Evolutionary conservation across 2,797 vertebrate species (phyloP), one percentile per base, ranked within the genome.

Genomic region (Myiothlypis coronata): DNA sequence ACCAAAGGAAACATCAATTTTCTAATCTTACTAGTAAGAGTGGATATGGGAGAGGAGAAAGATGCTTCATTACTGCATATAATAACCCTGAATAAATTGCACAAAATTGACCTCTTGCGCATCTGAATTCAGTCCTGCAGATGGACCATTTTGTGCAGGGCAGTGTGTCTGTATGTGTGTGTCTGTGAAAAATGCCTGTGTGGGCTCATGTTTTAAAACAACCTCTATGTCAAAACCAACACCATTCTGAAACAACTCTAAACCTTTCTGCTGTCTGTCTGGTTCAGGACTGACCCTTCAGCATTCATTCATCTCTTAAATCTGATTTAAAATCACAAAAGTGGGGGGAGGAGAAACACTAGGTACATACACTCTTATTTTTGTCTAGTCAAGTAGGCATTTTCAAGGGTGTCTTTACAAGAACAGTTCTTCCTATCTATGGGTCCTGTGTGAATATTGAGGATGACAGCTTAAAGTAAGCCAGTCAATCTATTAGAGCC

Each of bases 171-270:
- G 3, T 82, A 34, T 39, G n/a, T 43, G 47, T 65, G 44, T 46
- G 50, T 27, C 24, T 89, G 20, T 72, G 79, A 70, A 87, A 85
- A 80, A 59, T 18, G 7, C 19, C 41, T 46, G 12, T 8, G 4
- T 30, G 21, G 24, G 27, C 55, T 41, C n/a, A 32, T 1, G 7
- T 74, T 89, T 82, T 88, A 77, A 92, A 70, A 52, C 23, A 83
- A 65, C 6, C 6, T 89, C 83, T 60, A 16, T 46, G 87, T 94
- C 93, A 92, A 87, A 94, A 89, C 52, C 76, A 95, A 67, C 77
- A 65, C 37, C 50, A 57, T 53, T 74, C 53, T 82, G 89, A 87
- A 93, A 71, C 50, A 94, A 68, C 41, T 59, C 23, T 28, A 34
- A 46, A 44, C 11, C 9, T 8, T 71, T 52, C 53, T 70, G 65